A percentile compares a stretch with the other conserved stretches of the same genome.
These are phyloP conservation scores for Ataeniobius toweri DNA, from an alignment of 2,797 vertebrate species.

Conservation along the genomic window DNA sequence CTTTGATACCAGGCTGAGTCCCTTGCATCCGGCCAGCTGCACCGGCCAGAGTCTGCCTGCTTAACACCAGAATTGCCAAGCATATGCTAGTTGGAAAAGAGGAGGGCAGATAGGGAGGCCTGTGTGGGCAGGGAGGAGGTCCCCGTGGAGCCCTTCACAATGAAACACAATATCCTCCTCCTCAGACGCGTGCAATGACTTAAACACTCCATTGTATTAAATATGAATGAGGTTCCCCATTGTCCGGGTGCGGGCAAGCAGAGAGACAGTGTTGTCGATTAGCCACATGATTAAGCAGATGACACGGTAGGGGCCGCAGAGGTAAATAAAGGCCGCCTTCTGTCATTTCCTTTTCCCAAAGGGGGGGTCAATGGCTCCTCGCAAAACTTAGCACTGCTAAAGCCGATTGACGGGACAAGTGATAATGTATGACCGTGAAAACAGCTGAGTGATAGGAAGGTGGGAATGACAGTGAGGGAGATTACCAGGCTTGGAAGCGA, in stretches of 20 bases:
- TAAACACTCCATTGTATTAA: slow-evolving; percentile 96
- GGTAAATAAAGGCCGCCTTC: slow-evolving; percentile 97
- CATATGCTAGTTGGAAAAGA: slow-evolving; percentile 89
- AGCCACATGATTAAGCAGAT: slow-evolving; percentile 98
- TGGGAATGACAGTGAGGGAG: slow-evolving; percentile 27
- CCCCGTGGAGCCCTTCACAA: slow-evolving; percentile 87
- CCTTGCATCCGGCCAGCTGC: slow-evolving; percentile 86
- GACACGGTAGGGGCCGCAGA: slow-evolving; percentile 89
- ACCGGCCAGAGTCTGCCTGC: slow-evolving; percentile 75
- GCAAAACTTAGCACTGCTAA: slow-evolving; percentile 78
- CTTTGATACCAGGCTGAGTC: slow-evolving; percentile 76
- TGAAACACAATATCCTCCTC: slow-evolving; percentile 87
- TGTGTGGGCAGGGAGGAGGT: slow-evolving; percentile 79
- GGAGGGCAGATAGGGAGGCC: slow-evolving; percentile 71
- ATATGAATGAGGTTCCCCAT: slow-evolving; percentile 92
- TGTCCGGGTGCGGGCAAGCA: slow-evolving; percentile 84
- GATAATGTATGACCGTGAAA: slow-evolving; percentile 81
- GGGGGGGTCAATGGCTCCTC: slow-evolving; percentile 69
- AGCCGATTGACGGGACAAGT: slow-evolving; percentile 83
- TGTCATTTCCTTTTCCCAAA: slow-evolving; percentile 88
- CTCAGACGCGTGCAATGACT: slow-evolving; percentile 90
- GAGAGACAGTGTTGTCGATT: slow-evolving; percentile 87
- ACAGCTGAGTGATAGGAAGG: slow-evolving; percentile 74
- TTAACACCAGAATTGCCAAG: slow-evolving; percentile 84
- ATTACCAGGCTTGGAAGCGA: slow-evolving; percentile 44